Base-by-base conservation (phyloP, 2,797 vertebrate species). In the Myotis daubentonii region DNA sequence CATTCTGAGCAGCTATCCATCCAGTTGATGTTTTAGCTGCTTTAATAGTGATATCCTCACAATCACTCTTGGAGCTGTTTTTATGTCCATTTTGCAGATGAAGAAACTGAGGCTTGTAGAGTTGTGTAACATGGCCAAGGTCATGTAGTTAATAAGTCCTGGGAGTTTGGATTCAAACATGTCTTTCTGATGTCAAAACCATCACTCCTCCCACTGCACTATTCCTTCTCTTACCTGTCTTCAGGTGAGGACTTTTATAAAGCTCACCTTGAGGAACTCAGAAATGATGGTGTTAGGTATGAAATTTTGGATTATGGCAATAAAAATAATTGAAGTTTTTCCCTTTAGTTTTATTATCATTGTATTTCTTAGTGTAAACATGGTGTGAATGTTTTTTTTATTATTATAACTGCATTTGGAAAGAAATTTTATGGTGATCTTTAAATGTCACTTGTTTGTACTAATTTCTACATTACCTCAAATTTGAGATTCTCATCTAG, bases 311-410 rank as follows among this genome's bases (percentile, higher is more conserved):
- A 71, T 65, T 49, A 57, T 53, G 23, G 47, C 86, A 84, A 82
- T 76, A 70, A 79, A 93, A 68, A 51, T 87, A 76, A 76, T 85
- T 76, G 71, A 80, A 87, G 76, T 83, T 53, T 91, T 76, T n/a
- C 8, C 25, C 22, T 57, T 89, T 81, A 79, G 53, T 84, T 95
- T 96, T 84, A 68, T 71, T 76, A 79, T 83, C 41, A 38, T 16
- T 86, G 83, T 81, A 57, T 75, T 89, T 95, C 60, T 55, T 41
- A 89, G 25, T 22, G 0, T 74, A 65, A 55, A 30, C 15, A 25
- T 70, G 53, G 47, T 51, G 2, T 3, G 0, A 79, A 2, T 55
- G 6, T 38, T 72, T 87, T 68, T 91, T 87, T 68, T 90, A 88
- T 91, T 89, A 74, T 74, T 71, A 79, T 87, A 80, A 82, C 4